These are phyloP conservation scores for Eciton burchellii DNA, from an alignment of 1,140 invertebrate species.

Conservation along the genomic window DNA sequence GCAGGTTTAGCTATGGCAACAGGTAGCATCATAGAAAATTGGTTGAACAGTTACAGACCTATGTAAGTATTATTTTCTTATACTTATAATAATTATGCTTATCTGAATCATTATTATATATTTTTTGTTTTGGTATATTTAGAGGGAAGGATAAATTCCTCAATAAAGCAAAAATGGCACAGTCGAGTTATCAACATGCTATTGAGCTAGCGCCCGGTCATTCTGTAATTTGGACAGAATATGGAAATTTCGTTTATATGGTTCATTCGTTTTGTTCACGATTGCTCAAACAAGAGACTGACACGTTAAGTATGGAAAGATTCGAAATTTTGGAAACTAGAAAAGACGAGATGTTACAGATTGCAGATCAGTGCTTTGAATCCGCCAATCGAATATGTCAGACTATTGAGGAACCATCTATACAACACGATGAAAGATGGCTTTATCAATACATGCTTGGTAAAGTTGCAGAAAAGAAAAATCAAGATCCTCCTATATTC, in stretches of 20 bases:
- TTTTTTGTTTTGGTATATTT: constrained; percentile 62
- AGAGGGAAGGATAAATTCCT: constrained; percentile 90
- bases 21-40: constrained; percentile 92
- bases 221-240: constrained; percentile 94
- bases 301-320: constrained; percentile 91
- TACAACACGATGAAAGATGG: constrained; percentile 93
- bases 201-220: constrained; percentile 90
- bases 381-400: constrained; percentile 88
- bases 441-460: constrained; percentile 96
- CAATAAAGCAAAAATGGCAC: constrained; percentile 89
- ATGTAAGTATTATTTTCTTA: constrained; percentile 79
- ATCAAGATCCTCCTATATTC: constrained; percentile 90
- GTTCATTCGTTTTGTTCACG: constrained; percentile 95
- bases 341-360: constrained; percentile 92
- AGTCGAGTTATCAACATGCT: constrained; percentile 92
- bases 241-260: constrained; percentile 94
- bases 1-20: constrained; percentile 94
- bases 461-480: constrained; percentile 95
- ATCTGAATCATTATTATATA: constrained; percentile 12
- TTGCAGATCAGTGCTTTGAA: constrained; percentile 91
- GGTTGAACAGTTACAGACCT: constrained; percentile 91
- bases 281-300: constrained; percentile 92
- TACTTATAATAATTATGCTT: constrained; percentile 52
- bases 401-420: constrained; percentile 76
- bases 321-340: constrained; percentile 91